A percentile compares a stretch with the other conserved stretches of the same genome.
These are phyloP conservation scores for Pogonocherus hispidulus DNA, from an alignment of 2,888 invertebrate species.

Conservation along the genomic window DNA sequence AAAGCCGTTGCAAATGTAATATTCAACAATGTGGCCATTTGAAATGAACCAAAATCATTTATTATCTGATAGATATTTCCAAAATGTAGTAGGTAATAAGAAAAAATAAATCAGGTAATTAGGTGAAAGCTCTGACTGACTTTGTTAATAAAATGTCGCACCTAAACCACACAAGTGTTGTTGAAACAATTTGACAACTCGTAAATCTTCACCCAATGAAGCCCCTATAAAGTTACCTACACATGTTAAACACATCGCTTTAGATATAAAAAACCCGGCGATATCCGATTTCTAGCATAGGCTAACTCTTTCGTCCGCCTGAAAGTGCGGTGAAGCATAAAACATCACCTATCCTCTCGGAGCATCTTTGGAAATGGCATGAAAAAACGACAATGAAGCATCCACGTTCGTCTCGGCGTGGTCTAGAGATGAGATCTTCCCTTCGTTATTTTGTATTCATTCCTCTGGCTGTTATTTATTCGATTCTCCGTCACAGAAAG, in stretches of 20 bases:
- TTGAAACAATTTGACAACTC: background rate
- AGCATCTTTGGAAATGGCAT: slow-evolving; percentile 33
- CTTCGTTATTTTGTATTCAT: slow-evolving; percentile 47
- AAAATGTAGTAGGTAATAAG: too few relatives aligned
- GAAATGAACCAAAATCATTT: too few relatives aligned
- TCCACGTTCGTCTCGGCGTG: slow-evolving; percentile 37
- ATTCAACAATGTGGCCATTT: too few relatives aligned
- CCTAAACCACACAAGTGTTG: background rate
- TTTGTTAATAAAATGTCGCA: too few relatives aligned
- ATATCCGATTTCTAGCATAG: slow-evolving; percentile 35
- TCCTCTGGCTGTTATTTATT: slow-evolving; percentile 45
- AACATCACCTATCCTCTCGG: slow-evolving; percentile 37
- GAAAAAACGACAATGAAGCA: slow-evolving; percentile 33
- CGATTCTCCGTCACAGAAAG: slow-evolving; percentile 38
- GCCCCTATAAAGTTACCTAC: slow-evolving; percentile 23
- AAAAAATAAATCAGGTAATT: too few relatives aligned
- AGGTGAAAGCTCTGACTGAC: too few relatives aligned
- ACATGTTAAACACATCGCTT: slow-evolving; percentile 14
- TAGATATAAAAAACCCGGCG: slow-evolving; percentile 14
- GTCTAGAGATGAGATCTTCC: slow-evolving; percentile 42
- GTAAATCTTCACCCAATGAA: slow-evolving; percentile 1
- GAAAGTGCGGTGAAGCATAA: slow-evolving; percentile 29
- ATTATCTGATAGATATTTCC: too few relatives aligned
- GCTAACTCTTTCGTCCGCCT: slow-evolving; percentile 30
- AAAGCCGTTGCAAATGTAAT: too few relatives aligned